Evolutionary conservation across 2,888 invertebrate species (phyloP).

Genomic region (Sarcophaga rosellei): DNA sequence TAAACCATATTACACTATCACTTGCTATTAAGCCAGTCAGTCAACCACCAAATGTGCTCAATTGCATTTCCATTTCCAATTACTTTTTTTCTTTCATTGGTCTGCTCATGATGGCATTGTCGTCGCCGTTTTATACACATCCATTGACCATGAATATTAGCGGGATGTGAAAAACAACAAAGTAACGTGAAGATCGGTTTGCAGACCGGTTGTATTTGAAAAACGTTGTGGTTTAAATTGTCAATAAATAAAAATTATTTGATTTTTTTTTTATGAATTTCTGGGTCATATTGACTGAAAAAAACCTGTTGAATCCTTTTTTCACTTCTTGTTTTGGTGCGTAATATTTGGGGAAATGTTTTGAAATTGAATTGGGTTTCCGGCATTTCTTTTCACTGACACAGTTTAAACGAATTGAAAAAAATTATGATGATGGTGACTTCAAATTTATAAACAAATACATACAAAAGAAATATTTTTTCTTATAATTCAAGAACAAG

Average conservation of each 20-base stretch:
- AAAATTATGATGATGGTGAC: not conserved
- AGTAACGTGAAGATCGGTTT: not conserved
- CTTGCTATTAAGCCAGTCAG: not conserved
- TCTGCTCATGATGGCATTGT: not conserved
- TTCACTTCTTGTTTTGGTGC: not conserved
- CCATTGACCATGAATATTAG: slow-evolving; percentile 29
- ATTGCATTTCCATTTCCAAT: not conserved
- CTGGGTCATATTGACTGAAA: slow-evolving; percentile 26
- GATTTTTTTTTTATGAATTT: not conserved
- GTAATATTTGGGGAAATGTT: slow-evolving; percentile 21
- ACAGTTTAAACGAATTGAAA: slow-evolving; percentile 47
- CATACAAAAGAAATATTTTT: not conserved
- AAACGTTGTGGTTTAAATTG: not conserved
- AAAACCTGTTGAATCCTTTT: slow-evolving; percentile 35
- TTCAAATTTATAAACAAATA: not conserved
- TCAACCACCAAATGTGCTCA: not conserved
- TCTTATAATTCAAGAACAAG: not conserved
- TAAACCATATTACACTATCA: slow-evolving; percentile 8
- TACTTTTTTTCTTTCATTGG: slow-evolving; percentile 5
- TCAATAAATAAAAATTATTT: not conserved
- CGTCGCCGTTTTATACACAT: not conserved
- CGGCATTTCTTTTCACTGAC: slow-evolving; percentile 32
- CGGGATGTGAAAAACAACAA: not conserved
- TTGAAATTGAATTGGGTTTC: not conserved
- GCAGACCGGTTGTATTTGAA: slow-evolving; percentile 14